phyloP scores from a whole-genome alignment of 2,113 vertebrate genomes.

The Halcyon malimbica region DNA sequence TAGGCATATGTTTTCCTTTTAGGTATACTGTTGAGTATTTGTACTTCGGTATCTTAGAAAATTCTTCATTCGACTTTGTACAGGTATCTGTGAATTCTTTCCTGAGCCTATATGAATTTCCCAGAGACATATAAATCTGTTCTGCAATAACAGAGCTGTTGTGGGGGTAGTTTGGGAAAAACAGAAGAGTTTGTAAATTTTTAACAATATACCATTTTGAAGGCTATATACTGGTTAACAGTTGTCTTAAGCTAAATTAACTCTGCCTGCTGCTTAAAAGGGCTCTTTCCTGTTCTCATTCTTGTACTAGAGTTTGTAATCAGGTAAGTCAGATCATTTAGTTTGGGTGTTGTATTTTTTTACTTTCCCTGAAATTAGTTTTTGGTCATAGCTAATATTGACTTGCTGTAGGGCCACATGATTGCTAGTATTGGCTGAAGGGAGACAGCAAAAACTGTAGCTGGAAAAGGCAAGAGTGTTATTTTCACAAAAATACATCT shows the following conservation, averaged over 20 bases:
- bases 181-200: neutral
- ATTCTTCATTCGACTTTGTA: neutral
- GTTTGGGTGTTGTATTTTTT: neutral
- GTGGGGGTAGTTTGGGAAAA: neutral
- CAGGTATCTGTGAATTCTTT: neutral
- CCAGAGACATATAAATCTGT: neutral
- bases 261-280: neutral
- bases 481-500: neutral
- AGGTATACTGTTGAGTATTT: neutral
- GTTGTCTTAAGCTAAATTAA: neutral
- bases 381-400: neutral
- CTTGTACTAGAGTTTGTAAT: neutral
- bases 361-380: accelerated
- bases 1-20: neutral
- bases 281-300: neutral
- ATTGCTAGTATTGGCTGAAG: neutral
- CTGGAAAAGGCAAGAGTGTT: neutral
- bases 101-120: neutral
- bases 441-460: neutral
- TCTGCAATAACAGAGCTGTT: neutral
- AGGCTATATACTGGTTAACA: neutral
- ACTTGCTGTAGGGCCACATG: neutral
- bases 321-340: neutral
- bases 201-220: neutral
- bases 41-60: neutral